Evolutionary conservation across 1,140 invertebrate genomes (phyloP).

Genomic region (Neodiprion fabricii): DNA sequence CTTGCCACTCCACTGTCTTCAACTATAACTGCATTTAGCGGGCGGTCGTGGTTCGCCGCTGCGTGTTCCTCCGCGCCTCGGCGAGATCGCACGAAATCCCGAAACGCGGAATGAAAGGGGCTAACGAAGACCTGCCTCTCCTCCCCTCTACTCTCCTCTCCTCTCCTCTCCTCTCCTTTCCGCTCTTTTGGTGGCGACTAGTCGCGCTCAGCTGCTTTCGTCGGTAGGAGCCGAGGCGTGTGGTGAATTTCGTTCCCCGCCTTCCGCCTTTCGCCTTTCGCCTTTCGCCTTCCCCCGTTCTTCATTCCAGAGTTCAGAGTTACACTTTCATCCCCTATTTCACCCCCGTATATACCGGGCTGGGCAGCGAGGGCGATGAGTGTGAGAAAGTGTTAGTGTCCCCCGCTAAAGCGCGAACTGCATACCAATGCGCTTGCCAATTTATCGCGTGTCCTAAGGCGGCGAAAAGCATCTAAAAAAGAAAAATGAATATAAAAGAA

Average conservation of each 20-base stretch:
- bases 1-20: background rate
- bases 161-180: too few relatives aligned
- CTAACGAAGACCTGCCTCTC: conserved; percentile 32
- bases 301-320: background rate
- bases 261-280: background rate
- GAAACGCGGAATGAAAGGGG: conserved; percentile 32
- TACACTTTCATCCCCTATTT: background rate
- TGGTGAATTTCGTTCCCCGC: too few relatives aligned
- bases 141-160: conserved; percentile 7
- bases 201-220: background rate
- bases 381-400: conserved; percentile 23
- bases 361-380: background rate
- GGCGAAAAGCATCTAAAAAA: background rate
- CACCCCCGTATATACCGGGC: background rate
- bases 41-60: conserved; percentile 3
- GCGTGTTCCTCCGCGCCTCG: background rate
- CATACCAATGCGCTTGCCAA: conserved; percentile 48
- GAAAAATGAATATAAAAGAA: background rate
- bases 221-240: too few relatives aligned
- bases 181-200: background rate
- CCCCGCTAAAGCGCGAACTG: conserved; percentile 35
- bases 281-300: background rate
- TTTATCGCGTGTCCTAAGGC: conserved; percentile 29
- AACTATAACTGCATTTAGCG: conserved; percentile 3
- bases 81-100: conserved; percentile 8